Evolutionary conservation across 2,888 invertebrate species (phyloP), one percentile per base, ranked within the genome.

Genomic region (Phymatocera aterrima): DNA sequence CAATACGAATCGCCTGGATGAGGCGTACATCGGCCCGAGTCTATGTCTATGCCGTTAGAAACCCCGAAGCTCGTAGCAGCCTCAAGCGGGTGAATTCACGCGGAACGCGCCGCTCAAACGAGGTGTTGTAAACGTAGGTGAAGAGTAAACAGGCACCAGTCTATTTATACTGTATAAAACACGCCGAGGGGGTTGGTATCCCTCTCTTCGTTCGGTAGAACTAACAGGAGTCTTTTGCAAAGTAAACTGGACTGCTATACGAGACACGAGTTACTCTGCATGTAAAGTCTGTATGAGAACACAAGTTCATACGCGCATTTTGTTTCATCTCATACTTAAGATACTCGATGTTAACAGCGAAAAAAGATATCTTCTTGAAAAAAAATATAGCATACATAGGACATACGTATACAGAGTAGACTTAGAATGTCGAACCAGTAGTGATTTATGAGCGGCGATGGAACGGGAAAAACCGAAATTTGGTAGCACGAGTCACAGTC

Each of bases 31-130:
- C 46, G 46, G n/a, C n/a, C n/a, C n/a, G 12, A 54, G 28, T 28
- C 1, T 10, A 18, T n/a, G n/a, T 10, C n/a, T 6, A 28, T 18
- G 10, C 6, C 6, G 18, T 31, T 18, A n/a, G 15, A 37, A 37
- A 37, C 6, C 4, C 15, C 10, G 37, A 21, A 10, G 37, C 37
- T 64, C 2, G 6, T 4, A 51, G 51, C 51, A 51, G n/a, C 15
- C 51, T 64, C 34, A 88, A 89, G 84, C 88, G 91, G 91, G 88
- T 90, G 77, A 89, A 88, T 79, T 92, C 92, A 92, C 92, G 92
- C 84, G 88, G 92, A 84, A 91, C 91, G 80, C 88, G 89, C 84
- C 89, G 91, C 83, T 90, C 91, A 83, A 90, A 90, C 85, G 89
- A 90, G 84, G 90, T 90, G 82, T 88, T 91, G 85, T 86, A 87